Evolutionary conservation across 2,113 vertebrate species (phyloP).

Genomic region (Malaclemys terrapin): DNA sequence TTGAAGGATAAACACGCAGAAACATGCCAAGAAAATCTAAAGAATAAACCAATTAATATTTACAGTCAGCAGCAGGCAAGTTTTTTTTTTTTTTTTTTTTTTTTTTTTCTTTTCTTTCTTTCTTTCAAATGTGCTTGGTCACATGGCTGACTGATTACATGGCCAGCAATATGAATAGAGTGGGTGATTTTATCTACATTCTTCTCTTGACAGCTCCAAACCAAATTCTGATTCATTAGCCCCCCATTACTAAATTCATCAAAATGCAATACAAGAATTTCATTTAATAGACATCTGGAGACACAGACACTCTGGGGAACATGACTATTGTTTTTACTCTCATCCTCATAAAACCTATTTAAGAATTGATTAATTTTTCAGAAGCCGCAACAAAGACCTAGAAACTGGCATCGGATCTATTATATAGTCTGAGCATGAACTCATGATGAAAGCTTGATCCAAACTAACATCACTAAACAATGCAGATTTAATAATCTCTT

Average conservation of each 20-base stretch:
- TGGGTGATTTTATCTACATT: not conserved
- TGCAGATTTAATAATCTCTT: conserved; percentile 3
- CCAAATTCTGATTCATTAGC: not conserved
- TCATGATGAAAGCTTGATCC: not conserved
- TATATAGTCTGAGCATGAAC: not conserved
- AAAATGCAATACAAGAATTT: not conserved
- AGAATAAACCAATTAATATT: not conserved
- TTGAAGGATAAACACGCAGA: not conserved
- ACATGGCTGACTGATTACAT: not conserved
- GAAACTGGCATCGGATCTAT: not conserved
- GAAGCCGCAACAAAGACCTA: not conserved
- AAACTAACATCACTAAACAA: not conserved
- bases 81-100: not conserved
- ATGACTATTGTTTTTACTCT: not conserved
- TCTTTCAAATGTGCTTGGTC: not conserved
- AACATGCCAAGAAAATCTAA: not conserved
- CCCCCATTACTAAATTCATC: not conserved
- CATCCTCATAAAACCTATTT: not conserved
- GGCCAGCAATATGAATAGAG: not conserved
- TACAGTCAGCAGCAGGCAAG: not conserved
- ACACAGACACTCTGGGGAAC: not conserved
- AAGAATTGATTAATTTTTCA: not conserved
- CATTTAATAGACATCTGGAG: not conserved
- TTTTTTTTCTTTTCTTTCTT: not conserved
- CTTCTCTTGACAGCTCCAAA: not conserved